Percentiles rank a stretch among this genome's conserved stretches.
Conservation (phyloP, 2,888 invertebrate genomes). For the Drosophila siamana region DNA sequence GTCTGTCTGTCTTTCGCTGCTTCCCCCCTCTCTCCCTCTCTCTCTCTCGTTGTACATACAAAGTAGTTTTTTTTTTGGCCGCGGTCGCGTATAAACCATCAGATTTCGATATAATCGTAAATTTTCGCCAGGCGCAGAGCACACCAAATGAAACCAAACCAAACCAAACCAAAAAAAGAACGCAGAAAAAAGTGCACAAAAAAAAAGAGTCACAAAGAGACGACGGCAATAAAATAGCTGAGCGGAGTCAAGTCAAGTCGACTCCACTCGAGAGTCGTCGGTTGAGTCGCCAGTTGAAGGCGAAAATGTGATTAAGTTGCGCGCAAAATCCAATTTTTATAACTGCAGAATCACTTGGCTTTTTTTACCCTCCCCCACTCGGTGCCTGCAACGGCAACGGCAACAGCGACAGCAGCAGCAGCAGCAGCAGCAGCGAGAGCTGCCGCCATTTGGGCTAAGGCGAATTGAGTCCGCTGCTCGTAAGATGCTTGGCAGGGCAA, state of each 20-base stretch:
- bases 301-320: slow-evolving; percentile 81
- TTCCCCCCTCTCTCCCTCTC: not conserved
- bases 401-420: slow-evolving; percentile 23
- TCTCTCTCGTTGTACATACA: slow-evolving; percentile 58
- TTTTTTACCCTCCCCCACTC: slow-evolving; percentile 67
- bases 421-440: slow-evolving; percentile 22
- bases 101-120: slow-evolving; percentile 81
- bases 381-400: too few relatives aligned
- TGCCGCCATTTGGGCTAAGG: slow-evolving; percentile 69
- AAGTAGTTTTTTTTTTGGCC: slow-evolving; percentile 67
- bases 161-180: too few relatives aligned
- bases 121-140: slow-evolving; percentile 74
- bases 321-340: slow-evolving; percentile 81
- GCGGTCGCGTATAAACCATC: slow-evolving; percentile 78
- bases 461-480: slow-evolving; percentile 79
- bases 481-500: slow-evolving; percentile 80
- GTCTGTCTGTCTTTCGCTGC: slow-evolving; percentile 5
- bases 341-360: slow-evolving; percentile 79
- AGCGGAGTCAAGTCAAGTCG: slow-evolving; percentile 54
- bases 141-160: too few relatives aligned
- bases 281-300: slow-evolving; percentile 74
- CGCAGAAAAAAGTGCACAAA: not conserved
- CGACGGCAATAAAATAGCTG: slow-evolving; percentile 77
- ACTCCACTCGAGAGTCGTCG: slow-evolving; percentile 50
- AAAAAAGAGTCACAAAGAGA: slow-evolving; percentile 76